These are phyloP conservation scores for Drosophila pseudotakahashii DNA, from an alignment of 2,888 invertebrate genomes.

Conservation along the genomic window DNA sequence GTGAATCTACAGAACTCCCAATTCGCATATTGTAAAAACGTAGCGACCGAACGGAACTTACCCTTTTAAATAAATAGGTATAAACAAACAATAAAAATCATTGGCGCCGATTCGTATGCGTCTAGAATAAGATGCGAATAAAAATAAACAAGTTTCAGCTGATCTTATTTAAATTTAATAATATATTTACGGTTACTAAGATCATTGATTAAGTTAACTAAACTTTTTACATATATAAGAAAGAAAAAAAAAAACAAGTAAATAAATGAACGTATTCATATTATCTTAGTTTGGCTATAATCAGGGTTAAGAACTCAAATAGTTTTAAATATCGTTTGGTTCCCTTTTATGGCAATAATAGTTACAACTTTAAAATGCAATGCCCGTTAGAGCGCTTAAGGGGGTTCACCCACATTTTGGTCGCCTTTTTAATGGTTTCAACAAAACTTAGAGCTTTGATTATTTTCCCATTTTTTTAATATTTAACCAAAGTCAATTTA, in stretches of 20 bases:
- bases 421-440: no score
- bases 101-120: conserved; percentile 18
- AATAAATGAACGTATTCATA: not conserved
- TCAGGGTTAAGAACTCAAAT: no score
- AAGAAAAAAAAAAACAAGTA: conserved; percentile 56
- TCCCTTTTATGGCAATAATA: no score
- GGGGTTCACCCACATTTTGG: no score
- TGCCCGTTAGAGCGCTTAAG: no score
- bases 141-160: conserved; percentile 62
- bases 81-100: not conserved
- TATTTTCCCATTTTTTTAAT: no score
- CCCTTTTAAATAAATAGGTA: conserved; percentile 46
- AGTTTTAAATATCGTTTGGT: no score
- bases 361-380: no score
- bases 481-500: no score
- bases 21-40: conserved; percentile 35
- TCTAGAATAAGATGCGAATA: conserved; percentile 1
- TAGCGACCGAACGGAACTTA: conserved; percentile 62
- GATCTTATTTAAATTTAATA: conserved; percentile 74
- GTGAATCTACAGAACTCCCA: conserved; percentile 6
- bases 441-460: no score
- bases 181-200: conserved; percentile 73
- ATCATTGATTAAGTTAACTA: conserved; percentile 73
- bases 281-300: not conserved
- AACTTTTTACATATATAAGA: conserved; percentile 70